Evolutionary conservation across 1,140 invertebrate genomes (phyloP).

Genomic region (Orussus abietinus): DNA sequence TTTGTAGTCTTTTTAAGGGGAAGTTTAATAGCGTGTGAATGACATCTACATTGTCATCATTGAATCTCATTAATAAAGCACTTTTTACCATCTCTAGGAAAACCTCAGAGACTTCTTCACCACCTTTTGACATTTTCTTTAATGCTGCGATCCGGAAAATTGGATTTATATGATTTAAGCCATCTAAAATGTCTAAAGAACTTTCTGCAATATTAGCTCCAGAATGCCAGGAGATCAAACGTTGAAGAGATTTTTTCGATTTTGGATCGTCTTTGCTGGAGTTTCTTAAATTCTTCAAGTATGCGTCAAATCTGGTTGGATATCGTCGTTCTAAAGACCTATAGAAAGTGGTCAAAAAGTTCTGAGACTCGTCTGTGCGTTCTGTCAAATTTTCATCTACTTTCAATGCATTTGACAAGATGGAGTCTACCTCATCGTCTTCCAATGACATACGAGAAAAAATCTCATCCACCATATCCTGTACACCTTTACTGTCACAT

Average conservation of each 20-base stretch:
- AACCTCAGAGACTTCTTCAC: constrained; percentile 28
- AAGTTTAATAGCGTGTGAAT: constrained; percentile 33
- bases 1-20: constrained; percentile 29
- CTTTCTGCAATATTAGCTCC: constrained; percentile 38
- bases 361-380: constrained; percentile 18
- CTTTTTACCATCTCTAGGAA: constrained; percentile 33
- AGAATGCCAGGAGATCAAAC: constrained; percentile 40
- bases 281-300: constrained; percentile 38
- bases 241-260: constrained; percentile 27
- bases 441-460: constrained; percentile 55
- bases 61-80: constrained; percentile 37
- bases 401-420: constrained; percentile 31
- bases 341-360: constrained; percentile 42
- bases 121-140: constrained; percentile 24
- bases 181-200: constrained; percentile 60
- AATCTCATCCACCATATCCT: constrained; percentile 47
- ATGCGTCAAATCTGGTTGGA: constrained; percentile 63
- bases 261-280: constrained; percentile 18
- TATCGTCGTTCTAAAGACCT: constrained; percentile 61
- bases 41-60: constrained; percentile 38
- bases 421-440: constrained; percentile 40
- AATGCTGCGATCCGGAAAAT: constrained; percentile 61
- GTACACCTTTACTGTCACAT: constrained; percentile 12
- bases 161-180: constrained; percentile 62
- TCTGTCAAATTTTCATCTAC: constrained; percentile 22